Evolutionary conservation across 2,113 vertebrate species (phyloP), one percentile per base, ranked within the genome.

Genomic region (Rhizomys pruinosus): DNA sequence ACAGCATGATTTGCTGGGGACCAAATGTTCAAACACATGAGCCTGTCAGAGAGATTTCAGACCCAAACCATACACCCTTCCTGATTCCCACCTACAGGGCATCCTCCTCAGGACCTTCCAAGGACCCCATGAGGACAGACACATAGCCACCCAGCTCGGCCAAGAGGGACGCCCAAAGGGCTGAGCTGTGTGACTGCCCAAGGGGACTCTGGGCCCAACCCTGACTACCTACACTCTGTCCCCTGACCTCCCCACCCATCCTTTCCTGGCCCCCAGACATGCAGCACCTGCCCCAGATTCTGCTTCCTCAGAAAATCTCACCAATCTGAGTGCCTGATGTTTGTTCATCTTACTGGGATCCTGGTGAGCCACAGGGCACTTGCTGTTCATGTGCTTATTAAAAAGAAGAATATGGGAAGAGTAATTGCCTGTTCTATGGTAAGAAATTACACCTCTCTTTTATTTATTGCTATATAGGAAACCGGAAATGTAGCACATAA

Each of bases 401-500:
- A 84, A 80, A 55, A 34, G 76, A 34, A 90, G 89, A 88, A 80
- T 84, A 42, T 92, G 94, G 74, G 55, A 78, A 57, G 94, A 88
- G 34, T 77, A 94, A 93, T 87, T 63, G 20, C 86, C 10, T 84
- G 73, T 37, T 84, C 90, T 84, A 1, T 34, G 5, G 73, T 2
- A 44, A 77, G 64, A 97, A 96, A 96, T 85, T 9, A 68, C 59
- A 4, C 95, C 57, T 72, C 81, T 80, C 13, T 82, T 47, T 97
- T 96, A 95, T 97, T 92, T 97, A 93, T 34, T 55, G 52, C 79
- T 88, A 6, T 73, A 84, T 76, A 91, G 52, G 34, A 86, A 96
- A 96, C 94, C 89, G 92, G 80, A 97, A 97, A 95, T 85, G 42
- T 39, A 92, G 90, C 66, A 78, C 84, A 84, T 79, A 94, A 96